Base-by-base conservation (phyloP, 37 sponge, comb jelly and placozoan genomes). In the Halichondria panicea region DNA sequence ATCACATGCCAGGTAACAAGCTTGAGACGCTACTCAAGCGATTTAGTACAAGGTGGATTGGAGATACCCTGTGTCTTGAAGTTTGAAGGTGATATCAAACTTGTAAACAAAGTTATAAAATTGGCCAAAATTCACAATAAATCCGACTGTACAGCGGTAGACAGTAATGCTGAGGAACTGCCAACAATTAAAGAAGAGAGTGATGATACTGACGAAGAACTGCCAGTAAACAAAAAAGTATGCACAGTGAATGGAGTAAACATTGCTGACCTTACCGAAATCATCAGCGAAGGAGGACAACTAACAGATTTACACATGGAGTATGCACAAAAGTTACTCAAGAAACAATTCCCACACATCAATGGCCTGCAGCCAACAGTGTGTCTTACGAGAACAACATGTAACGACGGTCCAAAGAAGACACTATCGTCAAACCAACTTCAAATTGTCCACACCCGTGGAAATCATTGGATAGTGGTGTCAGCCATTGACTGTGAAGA, bases 31-130 rank as follows among this genome's bases (percentile, higher is more conserved):
- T 59, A 44, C 37, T 71, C 73, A 27, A 55, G 18, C 22, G 82
- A 71, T 43, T 63, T 81, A 72, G 74, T 66, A 54, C 82, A 81
- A 81, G 82, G 82, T 35, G 75, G 83, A 12, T 27, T 82, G 44
- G 73, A 81, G 44, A 32, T 81, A 22, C 83, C 83, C 12, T 82
- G 83, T 37, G 66, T 33, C 12, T 40, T 82, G 1, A 71, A 59
- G 9, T 73, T 82, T 53, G 32, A 24, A 60, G 82, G 83, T 33
- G 45, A 24, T 36, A 25, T 21, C 1, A 62, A 50, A 18, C 43
- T 72, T 9, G 44, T 71, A 8, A 44, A 22, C 22, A 71, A 81
- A 55, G 74, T 72, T 34, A 24, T 64, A 66, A 73, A 50, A 43
- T 41, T 83, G 63, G 35, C 31, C 63, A 62, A 62, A 35, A 62